These are phyloP conservation scores for Ichneumoninae sp. DNA, from an alignment of 2,888 invertebrate genomes.

Conservation along the genomic window DNA sequence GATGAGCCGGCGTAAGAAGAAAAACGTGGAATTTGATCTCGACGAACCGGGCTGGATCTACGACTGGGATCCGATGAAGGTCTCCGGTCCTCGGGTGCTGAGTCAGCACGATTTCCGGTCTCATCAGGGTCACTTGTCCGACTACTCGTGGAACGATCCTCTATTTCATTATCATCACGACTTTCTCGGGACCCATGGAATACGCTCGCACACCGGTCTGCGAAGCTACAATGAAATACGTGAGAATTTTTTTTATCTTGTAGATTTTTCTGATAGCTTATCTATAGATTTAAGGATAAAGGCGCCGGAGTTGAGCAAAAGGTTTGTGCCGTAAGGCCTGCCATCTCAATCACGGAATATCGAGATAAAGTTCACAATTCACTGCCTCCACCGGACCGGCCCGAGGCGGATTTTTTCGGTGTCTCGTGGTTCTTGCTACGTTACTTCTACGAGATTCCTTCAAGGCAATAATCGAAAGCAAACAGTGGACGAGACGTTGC, in stretches of 20 bases:
- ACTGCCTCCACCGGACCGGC: background rate
- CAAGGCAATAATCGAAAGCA: constrained; percentile 48
- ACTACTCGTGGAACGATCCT: constrained; percentile 61
- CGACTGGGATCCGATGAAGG: constrained; percentile 50
- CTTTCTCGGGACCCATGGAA: constrained; percentile 55
- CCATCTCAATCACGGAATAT: background rate
- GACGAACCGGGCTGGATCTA: constrained; percentile 26
- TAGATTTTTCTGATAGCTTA: background rate
- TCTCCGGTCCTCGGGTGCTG: constrained; percentile 46
- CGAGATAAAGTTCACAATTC: constrained; percentile 8
- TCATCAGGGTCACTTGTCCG: constrained; percentile 15
- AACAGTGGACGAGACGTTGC: constrained; percentile 40
- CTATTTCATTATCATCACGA: constrained; percentile 68
- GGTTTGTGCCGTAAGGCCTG: background rate
- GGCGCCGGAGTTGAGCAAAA: background rate
- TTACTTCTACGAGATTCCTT: constrained; percentile 43
- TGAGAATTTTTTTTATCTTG: constrained; percentile 48
- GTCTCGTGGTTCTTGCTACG: background rate
- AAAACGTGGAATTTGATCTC: constrained; percentile 44
- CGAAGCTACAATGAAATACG: constrained; percentile 69
- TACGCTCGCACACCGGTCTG: constrained; percentile 58
- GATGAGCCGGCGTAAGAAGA: constrained; percentile 70
- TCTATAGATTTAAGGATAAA: background rate
- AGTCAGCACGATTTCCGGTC: constrained; percentile 50
- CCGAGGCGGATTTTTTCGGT: constrained; percentile 13